Evolutionary conservation across 2,113 vertebrate genomes (phyloP), one percentile per base, ranked within the genome.

Genomic region (Ctenomys sociabilis): DNA sequence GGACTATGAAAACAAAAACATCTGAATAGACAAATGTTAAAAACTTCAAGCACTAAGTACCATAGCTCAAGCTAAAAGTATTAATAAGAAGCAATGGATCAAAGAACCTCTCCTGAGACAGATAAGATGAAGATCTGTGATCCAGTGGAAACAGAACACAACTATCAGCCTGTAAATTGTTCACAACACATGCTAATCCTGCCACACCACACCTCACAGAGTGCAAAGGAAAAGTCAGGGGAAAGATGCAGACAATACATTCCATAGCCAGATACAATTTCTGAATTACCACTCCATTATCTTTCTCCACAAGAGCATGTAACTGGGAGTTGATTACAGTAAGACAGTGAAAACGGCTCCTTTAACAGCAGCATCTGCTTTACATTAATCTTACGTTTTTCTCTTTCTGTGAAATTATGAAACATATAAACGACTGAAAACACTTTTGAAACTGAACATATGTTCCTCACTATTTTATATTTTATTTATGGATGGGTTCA

Each of bases 331-430:
- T 80, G 81, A 85, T 45, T 82, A 73, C 9, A 93, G 35, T 72
- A n/a, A 93, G 30, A 57, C 30, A 68, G 32, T 84, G n/a, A 52
- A 85, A 89, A 82, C 7, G 11, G 11, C 49, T 85, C 87, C 88
- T 85, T 66, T 43, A 49, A 43, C 2, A 87, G 43, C 78, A 90
- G 28, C 24, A 35, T 5, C 93, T 91, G 57, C 37, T 86, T 63
- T 82, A 75, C 16, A 77, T 52, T 30, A 63, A 87, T 66, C 70
- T 14, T 40, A 70, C 28, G 37, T 87, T 86, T 86, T 96, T 87
- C 87, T 81, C 28, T 83, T 85, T 61, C 91, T 75, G 52, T 92
- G 59, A 89, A 84, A 90, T 84, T 59, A 93, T 9, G 81, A 57
- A 66, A 54, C 63, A 87, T 2, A 81, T 1, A 81, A 57, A 73